These are phyloP conservation scores for human DNA, from an alignment of 2,113 vertebrate genomes.

Conservation along the genomic window DNA sequence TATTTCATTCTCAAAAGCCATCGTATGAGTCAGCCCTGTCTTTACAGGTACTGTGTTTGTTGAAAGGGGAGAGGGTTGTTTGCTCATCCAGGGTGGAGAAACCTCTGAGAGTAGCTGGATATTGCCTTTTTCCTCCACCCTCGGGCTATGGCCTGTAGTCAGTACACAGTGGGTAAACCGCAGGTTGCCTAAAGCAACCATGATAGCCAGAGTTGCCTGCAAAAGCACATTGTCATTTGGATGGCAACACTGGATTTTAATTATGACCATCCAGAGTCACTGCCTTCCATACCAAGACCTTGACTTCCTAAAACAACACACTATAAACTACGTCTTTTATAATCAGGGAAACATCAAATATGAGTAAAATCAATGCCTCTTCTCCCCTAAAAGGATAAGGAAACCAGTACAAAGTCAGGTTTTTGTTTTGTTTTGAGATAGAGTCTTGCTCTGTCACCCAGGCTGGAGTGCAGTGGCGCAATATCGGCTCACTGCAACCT, in stretches of 20 bases:
- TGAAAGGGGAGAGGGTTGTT: conserved; percentile 28
- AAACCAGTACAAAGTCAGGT: background rate
- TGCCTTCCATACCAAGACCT: background rate
- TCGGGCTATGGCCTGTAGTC: conserved; percentile 1
- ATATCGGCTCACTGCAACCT: no score
- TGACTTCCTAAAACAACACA: background rate
- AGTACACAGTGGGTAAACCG: background rate
- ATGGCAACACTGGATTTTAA: background rate
- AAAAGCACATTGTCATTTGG: background rate
- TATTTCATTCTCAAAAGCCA: conserved; percentile 7
- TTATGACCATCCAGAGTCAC: background rate
- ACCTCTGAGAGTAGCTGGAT: background rate
- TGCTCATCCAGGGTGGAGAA: conserved; percentile 54
- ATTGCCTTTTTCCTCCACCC: conserved; percentile 43
- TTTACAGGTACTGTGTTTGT: conserved; percentile 56
- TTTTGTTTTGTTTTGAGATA: no score
- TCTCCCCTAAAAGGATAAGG: background rate
- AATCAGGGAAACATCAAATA: background rate
- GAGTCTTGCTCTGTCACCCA: no score
- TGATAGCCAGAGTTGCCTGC: background rate
- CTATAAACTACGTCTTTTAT: background rate
- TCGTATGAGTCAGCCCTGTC: background rate
- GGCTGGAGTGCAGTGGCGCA: no score
- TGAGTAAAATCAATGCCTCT: background rate
- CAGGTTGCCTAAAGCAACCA: background rate